Evolutionary conservation across 2,797 vertebrate species (phyloP), one percentile per base, ranked within the genome.

Genomic region (Periparus ater): DNA sequence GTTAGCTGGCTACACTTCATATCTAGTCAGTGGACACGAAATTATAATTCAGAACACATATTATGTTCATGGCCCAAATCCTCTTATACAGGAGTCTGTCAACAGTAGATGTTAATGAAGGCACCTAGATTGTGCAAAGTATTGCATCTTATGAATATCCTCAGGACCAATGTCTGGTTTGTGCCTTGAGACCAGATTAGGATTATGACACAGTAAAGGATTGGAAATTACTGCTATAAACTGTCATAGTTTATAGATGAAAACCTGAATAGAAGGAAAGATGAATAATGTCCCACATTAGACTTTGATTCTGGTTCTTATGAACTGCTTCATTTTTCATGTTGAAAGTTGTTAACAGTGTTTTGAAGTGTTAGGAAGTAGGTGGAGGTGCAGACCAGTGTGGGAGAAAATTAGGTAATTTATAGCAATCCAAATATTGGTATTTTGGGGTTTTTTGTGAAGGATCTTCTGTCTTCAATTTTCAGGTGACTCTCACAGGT

Each of bases 251-350:
- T 75, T 26, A 57, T 9, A 89, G 65, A 44, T 73, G 78, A 89
- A 87, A 82, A 71, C 26, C 23, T 62, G 67, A 70, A 36, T 60
- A 66, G 71, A 79, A 66, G 62, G n/a, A 57, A 88, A 84, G 51
- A 30, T 84, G 17, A 68, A 72, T 72, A 4, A 58, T 78, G 47
- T 91, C 78, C 58, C 45, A 51, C n/a, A 19, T 95, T 47, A 36
- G 87, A 61, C 22, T 87, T 89, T n/a, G 32, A 74, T 91, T 84
- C 40, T 47, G 45, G 4, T 27, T 68, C 29, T 61, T 73, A 38
- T 58, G 51, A 90, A 34, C 58, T 54, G 17, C 20, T 38, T 81
- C 18, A 10, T 84, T 89, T 88, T 75, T 62, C 27, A 18, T 55
- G 18, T 68, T 92, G 6, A 25, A 58, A 48, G 42, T 30, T 74